A percentile compares a stretch with the other conserved stretches of the same genome.
phyloP scores from a whole-genome alignment of 2,113 vertebrate species.

The Limanda limanda region DNA sequence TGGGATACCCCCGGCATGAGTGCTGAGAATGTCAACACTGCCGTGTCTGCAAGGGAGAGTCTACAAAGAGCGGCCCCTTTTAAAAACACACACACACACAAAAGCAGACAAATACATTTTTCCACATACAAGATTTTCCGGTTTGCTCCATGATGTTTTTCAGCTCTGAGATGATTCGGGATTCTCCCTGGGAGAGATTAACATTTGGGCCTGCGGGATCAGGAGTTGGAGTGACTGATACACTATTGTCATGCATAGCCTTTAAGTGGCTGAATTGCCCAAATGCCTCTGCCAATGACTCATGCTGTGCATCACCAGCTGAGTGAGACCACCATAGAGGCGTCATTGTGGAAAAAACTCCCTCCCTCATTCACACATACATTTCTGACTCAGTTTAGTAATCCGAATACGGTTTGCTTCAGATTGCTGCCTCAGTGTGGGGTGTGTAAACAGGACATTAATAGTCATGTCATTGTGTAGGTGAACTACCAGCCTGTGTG shows the following conservation, averaged over 20 bases:
- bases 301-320: slow-evolving; percentile 54
- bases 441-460: slow-evolving; percentile 69
- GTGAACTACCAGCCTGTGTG: slow-evolving; percentile 18
- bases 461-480: slow-evolving; percentile 52
- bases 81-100: slow-evolving; percentile 7
- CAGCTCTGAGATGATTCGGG: slow-evolving; percentile 54
- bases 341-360: slow-evolving; percentile 29
- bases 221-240: slow-evolving; percentile 30
- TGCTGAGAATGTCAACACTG: slow-evolving; percentile 78
- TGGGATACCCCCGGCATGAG: slow-evolving; percentile 83
- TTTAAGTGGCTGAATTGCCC: slow-evolving; percentile 49
- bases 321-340: slow-evolving; percentile 25
- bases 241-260: slow-evolving; percentile 47
- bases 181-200: slow-evolving; percentile 23
- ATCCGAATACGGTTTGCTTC: slow-evolving; percentile 17
- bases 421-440: slow-evolving; percentile 23
- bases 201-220: slow-evolving; percentile 31
- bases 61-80: slow-evolving; percentile 46
- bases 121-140: too few species aligned
- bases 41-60: slow-evolving; percentile 56
- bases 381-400: slow-evolving; percentile 36
- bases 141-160: slow-evolving; percentile 18
- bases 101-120: background rate
- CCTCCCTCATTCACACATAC: slow-evolving; percentile 31
- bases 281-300: slow-evolving; percentile 63